phyloP scores from a whole-genome alignment of 2,113 vertebrate genomes.

The Passer montanus region DNA sequence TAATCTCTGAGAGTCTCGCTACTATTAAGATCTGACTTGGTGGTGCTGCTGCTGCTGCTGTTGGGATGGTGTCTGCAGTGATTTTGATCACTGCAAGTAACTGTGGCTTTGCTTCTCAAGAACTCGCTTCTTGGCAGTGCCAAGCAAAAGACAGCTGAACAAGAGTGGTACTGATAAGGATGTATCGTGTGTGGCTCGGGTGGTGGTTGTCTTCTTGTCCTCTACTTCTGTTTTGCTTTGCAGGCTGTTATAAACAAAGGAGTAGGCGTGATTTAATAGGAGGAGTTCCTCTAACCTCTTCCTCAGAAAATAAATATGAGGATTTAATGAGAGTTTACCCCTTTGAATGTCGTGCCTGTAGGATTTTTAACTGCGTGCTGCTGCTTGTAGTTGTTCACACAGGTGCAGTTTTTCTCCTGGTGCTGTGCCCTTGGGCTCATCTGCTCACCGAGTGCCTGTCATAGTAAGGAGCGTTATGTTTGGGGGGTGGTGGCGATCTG shows the following conservation, averaged over 20 bases:
- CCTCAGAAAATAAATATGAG: not conserved
- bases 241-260: not conserved
- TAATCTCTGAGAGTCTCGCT: rapidly evolving
- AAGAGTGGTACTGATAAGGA: not conserved
- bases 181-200: rapidly evolving
- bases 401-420: not conserved
- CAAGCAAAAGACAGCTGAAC: not conserved
- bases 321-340: not conserved
- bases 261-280: not conserved
- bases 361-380: not conserved
- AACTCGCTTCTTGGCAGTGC: not conserved
- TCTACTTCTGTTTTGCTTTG: not conserved
- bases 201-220: not conserved
- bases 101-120: not conserved
- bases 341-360: not conserved
- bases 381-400: not conserved
- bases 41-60: not conserved
- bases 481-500: not conserved
- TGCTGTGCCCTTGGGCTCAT: not conserved
- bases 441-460: rapidly evolving
- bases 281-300: not conserved
- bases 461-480: not conserved
- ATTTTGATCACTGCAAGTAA: not conserved
- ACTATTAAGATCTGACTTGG: not conserved
- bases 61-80: not conserved